phyloP scores from a whole-genome alignment of 1,140 invertebrate genomes.

The Littorina saxatilis region DNA sequence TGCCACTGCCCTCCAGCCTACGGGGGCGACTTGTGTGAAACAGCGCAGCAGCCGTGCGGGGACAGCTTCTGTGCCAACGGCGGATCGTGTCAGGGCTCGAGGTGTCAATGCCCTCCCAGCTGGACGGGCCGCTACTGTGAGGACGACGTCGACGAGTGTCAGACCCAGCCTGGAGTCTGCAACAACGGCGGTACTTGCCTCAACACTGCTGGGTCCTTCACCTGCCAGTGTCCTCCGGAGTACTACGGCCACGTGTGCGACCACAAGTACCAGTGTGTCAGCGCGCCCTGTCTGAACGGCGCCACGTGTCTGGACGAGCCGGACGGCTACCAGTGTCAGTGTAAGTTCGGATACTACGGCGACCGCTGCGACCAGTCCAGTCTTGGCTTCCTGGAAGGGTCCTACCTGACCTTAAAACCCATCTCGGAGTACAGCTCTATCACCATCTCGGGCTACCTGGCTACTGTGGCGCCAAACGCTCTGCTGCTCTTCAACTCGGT shows the following conservation, averaged over 20 bases:
- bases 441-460: conserved; percentile 87
- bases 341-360: conserved; percentile 87
- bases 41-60: conserved; percentile 82
- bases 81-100: conserved; percentile 89
- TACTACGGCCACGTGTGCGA: conserved; percentile 89
- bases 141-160: conserved; percentile 95
- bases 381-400: conserved; percentile 91
- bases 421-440: conserved; percentile 92
- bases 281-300: conserved; percentile 59
- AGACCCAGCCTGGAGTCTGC: conserved; percentile 77
- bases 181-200: conserved; percentile 72
- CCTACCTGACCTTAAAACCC: conserved; percentile 91
- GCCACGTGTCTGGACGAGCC: conserved; percentile 89
- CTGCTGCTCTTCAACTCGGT: conserved; percentile 94
- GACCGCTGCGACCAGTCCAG: conserved; percentile 92
- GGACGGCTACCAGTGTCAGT: conserved; percentile 81
- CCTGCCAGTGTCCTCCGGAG: conserved; percentile 91
- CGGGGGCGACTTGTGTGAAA: conserved; percentile 89
- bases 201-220: conserved; percentile 78
- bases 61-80: conserved; percentile 94
- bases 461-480: conserved; percentile 90
- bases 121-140: conserved; percentile 83
- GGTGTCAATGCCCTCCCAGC: conserved; percentile 89
- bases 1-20: conserved; percentile 94
- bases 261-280: conserved; percentile 56